phyloP scores from a whole-genome alignment of 2,113 vertebrate genomes.

The Varanus salvator region DNA sequence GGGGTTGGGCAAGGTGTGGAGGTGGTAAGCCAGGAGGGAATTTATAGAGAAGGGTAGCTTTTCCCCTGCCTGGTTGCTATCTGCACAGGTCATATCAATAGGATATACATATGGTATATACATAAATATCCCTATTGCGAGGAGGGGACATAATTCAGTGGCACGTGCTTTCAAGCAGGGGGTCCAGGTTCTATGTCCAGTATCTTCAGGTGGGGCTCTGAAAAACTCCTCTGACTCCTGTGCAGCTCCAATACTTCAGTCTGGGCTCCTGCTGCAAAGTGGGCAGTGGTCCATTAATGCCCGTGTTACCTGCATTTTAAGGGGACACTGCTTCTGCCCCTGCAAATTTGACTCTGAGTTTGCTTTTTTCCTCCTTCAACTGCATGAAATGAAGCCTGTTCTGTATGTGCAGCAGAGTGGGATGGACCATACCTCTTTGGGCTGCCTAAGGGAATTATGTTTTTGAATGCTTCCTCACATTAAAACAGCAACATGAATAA shows the following conservation, averaged over 20 bases:
- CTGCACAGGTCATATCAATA: not conserved
- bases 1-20: not conserved
- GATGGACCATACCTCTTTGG: not conserved
- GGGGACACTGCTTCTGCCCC: not conserved
- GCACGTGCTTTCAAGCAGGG: no score
- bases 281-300: not conserved
- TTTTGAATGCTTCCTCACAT: not conserved
- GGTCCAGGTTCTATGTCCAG: no score
- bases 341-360: not conserved
- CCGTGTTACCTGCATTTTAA: not conserved
- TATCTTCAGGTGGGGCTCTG: no score
- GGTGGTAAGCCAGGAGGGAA: not conserved
- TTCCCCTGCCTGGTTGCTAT: not conserved
- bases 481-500: not conserved
- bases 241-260: no score
- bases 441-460: not conserved
- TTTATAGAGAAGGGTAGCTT: not conserved
- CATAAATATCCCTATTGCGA: no score
- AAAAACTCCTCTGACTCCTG: no score
- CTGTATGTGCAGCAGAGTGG: not conserved
- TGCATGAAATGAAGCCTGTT: not conserved
- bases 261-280: not conserved
- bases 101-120: no score
- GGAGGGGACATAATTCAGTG: no score
- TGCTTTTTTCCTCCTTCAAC: not conserved